Base-by-base conservation (phyloP, 2,797 vertebrate species). In the Hephaestus fuliginosus region DNA sequence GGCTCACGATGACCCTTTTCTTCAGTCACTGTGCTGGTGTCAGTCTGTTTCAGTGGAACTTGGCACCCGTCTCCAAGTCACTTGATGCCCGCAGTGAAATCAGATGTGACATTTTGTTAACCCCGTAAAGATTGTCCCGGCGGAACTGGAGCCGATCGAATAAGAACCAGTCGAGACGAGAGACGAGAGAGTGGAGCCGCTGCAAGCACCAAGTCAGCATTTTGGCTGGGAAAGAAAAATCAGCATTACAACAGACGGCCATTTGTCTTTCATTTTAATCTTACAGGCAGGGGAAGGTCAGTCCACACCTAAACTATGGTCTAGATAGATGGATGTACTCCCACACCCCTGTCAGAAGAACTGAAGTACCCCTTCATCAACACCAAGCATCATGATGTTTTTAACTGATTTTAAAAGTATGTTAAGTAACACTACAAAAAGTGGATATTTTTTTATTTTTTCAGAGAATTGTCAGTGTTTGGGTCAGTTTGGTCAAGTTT, bases 41-140 rank as follows among this genome's bases (percentile, higher is more conserved):
- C 76, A 75, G 48, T 81, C 78, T 76, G 51, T 71, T 87, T 64
- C 70, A 49, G 30, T 46, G 76, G 55, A 72, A 77, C 84, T 87
- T 75, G 76, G 85, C 74, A 36, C 52, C 49, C 3, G 7, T 74
- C 62, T 78, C 69, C 70, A 48, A 86, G 87, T 91, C 75, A 88
- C 85, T 90, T 57, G 80, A 88, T 84, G 85, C 77, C 62, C 12
- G 14, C 82, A 78, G 88, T 88, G 60, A 88, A 90, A 92, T 93
- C 86, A 81, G 48, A 89, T 81, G 89, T 92, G 91, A 88, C 92
- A 92, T 93, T 94, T 91, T 88, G 86, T 89, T 86, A 91, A 90
- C 81, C 83, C 82, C 62, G 86, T 86, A 85, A 89, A 92, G 88
- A 87, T 92, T 69, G 61, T 71, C 88, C 80, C 48, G 53, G 70